These are phyloP conservation scores for Benitochromis conjunctus DNA, from an alignment of 2,113 vertebrate genomes.

Conservation along the genomic window DNA sequence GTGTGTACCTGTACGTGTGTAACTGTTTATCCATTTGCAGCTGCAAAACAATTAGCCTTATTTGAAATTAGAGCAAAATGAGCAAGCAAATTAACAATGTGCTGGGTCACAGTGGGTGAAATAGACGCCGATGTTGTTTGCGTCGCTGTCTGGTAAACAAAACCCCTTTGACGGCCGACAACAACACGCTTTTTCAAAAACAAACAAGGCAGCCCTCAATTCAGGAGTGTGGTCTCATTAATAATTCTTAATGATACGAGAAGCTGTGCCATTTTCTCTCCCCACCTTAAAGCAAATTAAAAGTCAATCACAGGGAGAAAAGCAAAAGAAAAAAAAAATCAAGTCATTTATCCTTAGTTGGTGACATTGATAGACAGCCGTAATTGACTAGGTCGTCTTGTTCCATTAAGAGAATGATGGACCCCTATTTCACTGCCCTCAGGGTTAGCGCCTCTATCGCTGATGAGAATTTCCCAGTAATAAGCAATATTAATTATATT, in stretches of 20 bases:
- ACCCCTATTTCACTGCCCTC: constrained; percentile 51
- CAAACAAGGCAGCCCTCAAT: constrained; percentile 59
- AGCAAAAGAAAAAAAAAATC: constrained; percentile 29
- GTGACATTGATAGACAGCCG: constrained; percentile 72
- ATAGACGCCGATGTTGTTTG: constrained; percentile 56
- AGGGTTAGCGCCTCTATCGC: constrained; percentile 49
- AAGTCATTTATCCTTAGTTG: constrained; percentile 57
- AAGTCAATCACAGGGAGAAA: constrained; percentile 55
- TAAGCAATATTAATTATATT: constrained; percentile 75
- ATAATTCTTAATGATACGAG: constrained; percentile 51
- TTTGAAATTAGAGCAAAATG: constrained; percentile 34
- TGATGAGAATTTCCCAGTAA: constrained; percentile 73
- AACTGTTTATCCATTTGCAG: constrained; percentile 20
- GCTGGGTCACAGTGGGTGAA: constrained; percentile 58
- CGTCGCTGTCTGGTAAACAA: constrained; percentile 58
- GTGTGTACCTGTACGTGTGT: neutral
- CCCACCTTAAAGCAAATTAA: constrained; percentile 62
- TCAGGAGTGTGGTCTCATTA: constrained; percentile 56
- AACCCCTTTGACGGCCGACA: constrained; percentile 44
- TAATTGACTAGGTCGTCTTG: constrained; percentile 71
- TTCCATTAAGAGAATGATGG: constrained; percentile 65
- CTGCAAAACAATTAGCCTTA: constrained; percentile 50
- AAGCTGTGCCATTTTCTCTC: constrained; percentile 32
- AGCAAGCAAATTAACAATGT: constrained; percentile 44
- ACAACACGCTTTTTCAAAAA: constrained; percentile 29